A percentile compares a stretch with the other conserved stretches of the same genome.
Evolutionary conservation across 2,888 invertebrate species (phyloP).

Genomic region (Labia minor): DNA sequence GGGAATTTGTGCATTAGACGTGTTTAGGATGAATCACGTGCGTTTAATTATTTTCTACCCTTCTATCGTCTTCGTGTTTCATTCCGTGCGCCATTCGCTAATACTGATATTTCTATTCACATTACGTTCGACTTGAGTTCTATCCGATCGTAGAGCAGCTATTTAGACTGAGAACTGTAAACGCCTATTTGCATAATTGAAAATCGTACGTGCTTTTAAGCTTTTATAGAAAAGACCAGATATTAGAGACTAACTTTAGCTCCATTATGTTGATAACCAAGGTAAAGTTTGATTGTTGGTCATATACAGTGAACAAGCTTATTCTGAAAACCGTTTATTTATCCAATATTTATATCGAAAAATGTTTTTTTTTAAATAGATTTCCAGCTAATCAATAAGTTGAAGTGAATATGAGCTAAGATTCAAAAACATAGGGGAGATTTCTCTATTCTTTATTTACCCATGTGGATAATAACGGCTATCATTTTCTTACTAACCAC

Average conservation of each 20-base stretch:
- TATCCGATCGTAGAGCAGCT: conserved; percentile 8
- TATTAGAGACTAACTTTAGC: not conserved
- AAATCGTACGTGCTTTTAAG: conserved; percentile 7
- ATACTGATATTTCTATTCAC: conserved; percentile 13
- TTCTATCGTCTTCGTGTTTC: conserved; percentile 13
- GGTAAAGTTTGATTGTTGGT: conserved; percentile 2
- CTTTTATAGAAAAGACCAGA: not conserved
- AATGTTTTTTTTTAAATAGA: no score
- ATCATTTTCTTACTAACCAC: not conserved
- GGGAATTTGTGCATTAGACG: conserved; percentile 13
- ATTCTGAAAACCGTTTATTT: not conserved
- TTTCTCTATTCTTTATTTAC: not conserved
- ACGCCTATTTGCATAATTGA: conserved; percentile 13
- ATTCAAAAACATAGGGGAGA: not conserved
- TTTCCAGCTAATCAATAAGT: not conserved
- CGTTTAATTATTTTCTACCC: conserved; percentile 13
- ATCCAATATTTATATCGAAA: no score
- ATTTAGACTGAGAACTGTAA: not conserved
- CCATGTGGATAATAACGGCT: not conserved
- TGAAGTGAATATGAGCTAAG: not conserved
- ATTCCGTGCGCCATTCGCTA: not conserved
- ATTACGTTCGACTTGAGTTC: not conserved
- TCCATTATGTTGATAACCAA: not conserved
- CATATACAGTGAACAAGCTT: not conserved
- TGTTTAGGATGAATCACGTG: conserved; percentile 7